phyloP scores from a whole-genome alignment of 2,797 vertebrate species.

The Muraenolepis orangiensis region DNA sequence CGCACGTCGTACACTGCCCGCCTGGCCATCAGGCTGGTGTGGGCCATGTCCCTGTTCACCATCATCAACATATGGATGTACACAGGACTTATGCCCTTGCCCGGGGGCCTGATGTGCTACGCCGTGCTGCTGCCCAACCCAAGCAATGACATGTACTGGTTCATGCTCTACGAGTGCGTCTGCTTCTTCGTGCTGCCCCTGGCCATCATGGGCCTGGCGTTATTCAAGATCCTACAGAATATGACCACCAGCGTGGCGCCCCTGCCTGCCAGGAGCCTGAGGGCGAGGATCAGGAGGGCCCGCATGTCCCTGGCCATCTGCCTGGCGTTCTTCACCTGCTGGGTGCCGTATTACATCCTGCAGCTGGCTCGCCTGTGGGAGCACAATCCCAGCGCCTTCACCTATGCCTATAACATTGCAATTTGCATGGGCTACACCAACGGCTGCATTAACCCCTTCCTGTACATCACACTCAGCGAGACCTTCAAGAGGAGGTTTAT shows the following conservation, averaged over 20 bases:
- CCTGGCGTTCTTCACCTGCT: constrained; percentile 78
- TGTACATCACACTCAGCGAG: constrained; percentile 81
- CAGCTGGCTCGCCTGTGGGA: constrained; percentile 80
- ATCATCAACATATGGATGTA: constrained; percentile 85
- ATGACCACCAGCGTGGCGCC: constrained; percentile 82
- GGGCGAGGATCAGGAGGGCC: constrained; percentile 67
- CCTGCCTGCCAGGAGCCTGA: constrained; percentile 75
- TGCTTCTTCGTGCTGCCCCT: constrained; percentile 81
- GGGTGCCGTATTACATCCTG: constrained; percentile 84
- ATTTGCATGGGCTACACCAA: constrained; percentile 86
- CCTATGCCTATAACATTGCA: constrained; percentile 82
- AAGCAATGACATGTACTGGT: constrained; percentile 79
- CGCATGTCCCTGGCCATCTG: constrained; percentile 80
- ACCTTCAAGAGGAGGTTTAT: constrained; percentile 81
- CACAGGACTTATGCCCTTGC: constrained; percentile 79
- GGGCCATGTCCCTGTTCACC: constrained; percentile 80
- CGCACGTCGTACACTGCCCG: constrained; percentile 75
- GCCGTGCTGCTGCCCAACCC: constrained; percentile 81
- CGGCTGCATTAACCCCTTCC: constrained; percentile 86
- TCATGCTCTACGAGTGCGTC: constrained; percentile 87
- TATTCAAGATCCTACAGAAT: constrained; percentile 84
- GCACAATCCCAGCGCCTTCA: constrained; percentile 76
- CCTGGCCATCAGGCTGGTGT: constrained; percentile 74
- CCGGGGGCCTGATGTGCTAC: constrained; percentile 75
- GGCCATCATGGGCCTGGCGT: constrained; percentile 77